A percentile compares a stretch with the other conserved stretches of the same genome.
phyloP scores from a whole-genome alignment of 2,888 invertebrate species.

The Lingula anatina region DNA sequence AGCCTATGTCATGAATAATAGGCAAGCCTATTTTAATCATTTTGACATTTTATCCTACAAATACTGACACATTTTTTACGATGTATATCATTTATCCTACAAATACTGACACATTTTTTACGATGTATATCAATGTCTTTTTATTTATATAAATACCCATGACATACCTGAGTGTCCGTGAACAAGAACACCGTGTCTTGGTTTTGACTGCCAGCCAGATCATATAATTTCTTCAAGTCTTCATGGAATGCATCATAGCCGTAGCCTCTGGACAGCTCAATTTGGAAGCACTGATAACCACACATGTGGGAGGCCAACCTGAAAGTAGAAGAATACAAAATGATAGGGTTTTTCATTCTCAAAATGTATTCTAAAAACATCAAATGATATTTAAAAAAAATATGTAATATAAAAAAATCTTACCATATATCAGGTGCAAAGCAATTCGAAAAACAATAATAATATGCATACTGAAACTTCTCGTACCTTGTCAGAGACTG shows the following conservation, averaged over 20 bases:
- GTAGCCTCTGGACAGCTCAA: constrained; percentile 79
- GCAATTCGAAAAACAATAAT: no score
- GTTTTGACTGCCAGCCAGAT: constrained; percentile 69
- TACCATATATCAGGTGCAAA: not conserved
- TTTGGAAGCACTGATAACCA: constrained; percentile 71
- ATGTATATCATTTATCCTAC: no score
- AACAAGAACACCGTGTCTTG: constrained; percentile 79
- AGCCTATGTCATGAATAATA: no score
- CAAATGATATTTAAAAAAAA: constrained; percentile 3
- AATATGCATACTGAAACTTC: not conserved
- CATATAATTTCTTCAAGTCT: constrained; percentile 74
- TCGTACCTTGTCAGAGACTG: constrained; percentile 51
- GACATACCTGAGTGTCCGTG: constrained; percentile 68
- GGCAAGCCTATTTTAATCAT: no score
- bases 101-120: no score
- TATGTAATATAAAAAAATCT: not conserved
- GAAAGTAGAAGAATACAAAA: constrained; percentile 8
- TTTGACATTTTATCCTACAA: no score
- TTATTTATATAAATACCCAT: not conserved
- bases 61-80: no score
- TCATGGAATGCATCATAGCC: constrained; percentile 79
- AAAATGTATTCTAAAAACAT: no score
- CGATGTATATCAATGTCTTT: not conserved
- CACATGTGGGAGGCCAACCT: constrained; percentile 51
- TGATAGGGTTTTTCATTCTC: not conserved